A percentile compares a stretch with the other conserved stretches of the same genome.
These are phyloP conservation scores for Smittia sp. DNA, from an alignment of 2,888 invertebrate genomes.

Conservation along the genomic window DNA sequence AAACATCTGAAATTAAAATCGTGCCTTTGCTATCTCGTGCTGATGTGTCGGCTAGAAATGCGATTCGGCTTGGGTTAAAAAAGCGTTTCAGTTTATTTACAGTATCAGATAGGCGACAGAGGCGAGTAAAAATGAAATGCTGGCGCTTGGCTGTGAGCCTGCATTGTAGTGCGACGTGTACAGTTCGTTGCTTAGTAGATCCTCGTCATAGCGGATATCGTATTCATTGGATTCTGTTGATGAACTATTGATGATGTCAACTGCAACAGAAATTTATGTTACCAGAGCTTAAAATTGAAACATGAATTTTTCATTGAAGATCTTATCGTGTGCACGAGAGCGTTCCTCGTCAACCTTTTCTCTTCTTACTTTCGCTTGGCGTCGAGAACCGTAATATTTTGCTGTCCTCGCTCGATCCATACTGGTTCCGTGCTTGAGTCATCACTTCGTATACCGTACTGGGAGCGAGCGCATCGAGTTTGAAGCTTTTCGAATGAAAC, in stretches of 20 bases:
- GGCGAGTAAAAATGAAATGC: neutral
- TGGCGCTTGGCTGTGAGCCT: neutral
- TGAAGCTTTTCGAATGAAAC: conserved; percentile 73
- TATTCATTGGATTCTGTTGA: conserved; percentile 38
- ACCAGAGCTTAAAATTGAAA: conserved; percentile 24
- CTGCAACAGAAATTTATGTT: neutral
- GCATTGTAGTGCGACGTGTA: conserved; percentile 23
- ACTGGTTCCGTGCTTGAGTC: conserved; percentile 75
- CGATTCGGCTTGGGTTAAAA: too few relatives aligned
- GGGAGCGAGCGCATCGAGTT: conserved; percentile 68
- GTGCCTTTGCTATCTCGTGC: too few relatives aligned
- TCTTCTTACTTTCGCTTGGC: conserved; percentile 64
- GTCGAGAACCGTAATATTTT: conserved; percentile 73
- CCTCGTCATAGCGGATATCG: conserved; percentile 4
- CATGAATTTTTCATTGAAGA: conserved; percentile 33
- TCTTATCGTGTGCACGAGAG: neutral
- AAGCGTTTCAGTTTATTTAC: conserved; percentile 20
- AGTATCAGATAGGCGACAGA: conserved; percentile 6
- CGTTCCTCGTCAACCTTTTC: too few relatives aligned
- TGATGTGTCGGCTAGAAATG: too few relatives aligned
- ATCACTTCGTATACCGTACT: conserved; percentile 75
- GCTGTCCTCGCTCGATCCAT: conserved; percentile 81
- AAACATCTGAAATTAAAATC: too few relatives aligned
- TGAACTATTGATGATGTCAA: conserved; percentile 30
- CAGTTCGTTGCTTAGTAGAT: conserved; percentile 15